Evolutionary conservation across 2,797 vertebrate species (phyloP), one percentile per base, ranked within the genome.

Genomic region (Cyprinodon diabolis): DNA sequence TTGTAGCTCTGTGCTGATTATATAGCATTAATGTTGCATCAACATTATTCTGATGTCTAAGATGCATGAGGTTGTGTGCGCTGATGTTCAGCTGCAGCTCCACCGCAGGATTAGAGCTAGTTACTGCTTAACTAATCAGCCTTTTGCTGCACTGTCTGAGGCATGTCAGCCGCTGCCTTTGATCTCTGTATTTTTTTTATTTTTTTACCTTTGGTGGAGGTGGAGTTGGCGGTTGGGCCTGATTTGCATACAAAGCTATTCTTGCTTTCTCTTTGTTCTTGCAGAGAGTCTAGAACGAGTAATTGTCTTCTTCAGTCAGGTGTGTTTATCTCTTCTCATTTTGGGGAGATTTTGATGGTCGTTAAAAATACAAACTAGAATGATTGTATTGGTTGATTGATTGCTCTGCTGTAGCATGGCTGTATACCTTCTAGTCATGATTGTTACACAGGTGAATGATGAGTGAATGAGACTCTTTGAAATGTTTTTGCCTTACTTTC

Each of bases 181-280:
- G 86, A 89, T 81, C 81, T 87, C 69, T 11, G 68, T 40, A 11
- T 11, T 57, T 84, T 57, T 84, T 30, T 30, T 30, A 30, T 30
- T 81, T 78, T 77, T 48, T 70, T 67, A 49, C 69, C 48, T 48
- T 58, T 7, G 72, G 69, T 77, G 66, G 71, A 74, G 78, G 77
- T 57, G 68, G 65, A 49, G 69, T 12, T 68, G 62, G 67, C 45
- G 2, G 13, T 62, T 30, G 43, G 74, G 66, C 8, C 21, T 62
- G 68, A 87, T 87, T 87, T 88, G 83, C 88, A 90, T 88, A 85
- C 84, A 77, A 80, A 87, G 86, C 79, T 86, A 78, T 86, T 81
- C 83, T 82, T 35, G 71, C 67, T 74, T 79, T 51, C 74, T 75
- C 85, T 84, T 87, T 87, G 86, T 88, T 88, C 81, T 82, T 60